Base-by-base conservation (phyloP, 1,140 invertebrate species). In the Eurosta solidaginis region DNA sequence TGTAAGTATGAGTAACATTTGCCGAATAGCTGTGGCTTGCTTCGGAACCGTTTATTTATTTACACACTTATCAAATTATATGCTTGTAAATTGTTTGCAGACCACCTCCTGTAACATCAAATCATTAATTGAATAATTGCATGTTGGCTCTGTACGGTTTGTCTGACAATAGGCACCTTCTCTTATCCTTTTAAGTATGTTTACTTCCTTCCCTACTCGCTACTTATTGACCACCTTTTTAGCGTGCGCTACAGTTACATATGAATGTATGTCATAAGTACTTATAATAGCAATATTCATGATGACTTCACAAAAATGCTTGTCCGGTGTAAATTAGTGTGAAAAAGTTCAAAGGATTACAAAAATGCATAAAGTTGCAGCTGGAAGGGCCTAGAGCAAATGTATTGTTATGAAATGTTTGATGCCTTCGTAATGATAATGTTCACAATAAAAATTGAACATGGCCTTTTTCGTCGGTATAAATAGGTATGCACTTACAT, bases 121-220 rank as follows among this genome's bases (percentile, higher is more conserved):
- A 68, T 40, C 59, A 68, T 40, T 68, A 68, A 68, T 68, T 68
- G 59, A 68, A 68, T 68, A 68, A 68, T 68, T 68, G 59, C n/a
- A 68, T 40, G 29, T 68, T 68, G 33, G 33, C 36, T 68, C 3
- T 4, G n/a, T n/a, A n/a, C n/a, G n/a, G n/a, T 17, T 40, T 14
- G 29, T 36, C 33, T 40, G 36, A 20, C 59, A 54, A 25, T 25
- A 54, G n/a, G 25, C 50, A 29, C 7, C 20, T 22, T 3, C n/a
- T 12, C 27, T 12, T 54, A 25, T 25, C 20, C 10, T 25, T 10
- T 0, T n/a, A n/a, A n/a, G 0, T 27, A 25, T 2, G 1, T 52
- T 10, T 27, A 54, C 54, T 22, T 59, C 6, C n/a, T 10, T 20
- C 59, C 14, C n/a, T 7, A 3, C 7, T 10, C 49, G 20, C 10